Percentiles rank a stretch among this genome's conserved stretches.
Conservation (phyloP, 1,140 invertebrate genomes). For the Drosophila melanica region DNA sequence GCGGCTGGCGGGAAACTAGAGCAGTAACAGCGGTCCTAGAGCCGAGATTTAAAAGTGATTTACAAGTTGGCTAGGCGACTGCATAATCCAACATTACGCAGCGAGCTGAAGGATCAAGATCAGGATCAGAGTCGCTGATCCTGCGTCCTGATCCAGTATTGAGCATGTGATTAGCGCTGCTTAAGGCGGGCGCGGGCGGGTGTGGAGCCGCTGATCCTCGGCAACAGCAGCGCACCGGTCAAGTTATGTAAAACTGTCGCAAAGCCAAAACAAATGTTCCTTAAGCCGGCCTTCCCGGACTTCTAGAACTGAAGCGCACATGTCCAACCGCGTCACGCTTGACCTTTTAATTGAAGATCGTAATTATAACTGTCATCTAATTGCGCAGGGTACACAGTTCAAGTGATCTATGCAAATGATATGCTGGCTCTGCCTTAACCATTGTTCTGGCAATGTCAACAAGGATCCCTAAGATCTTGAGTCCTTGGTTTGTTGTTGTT, state of each 20-base stretch:
- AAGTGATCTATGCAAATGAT: constrained; percentile 56
- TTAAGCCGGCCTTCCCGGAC: constrained; percentile 17
- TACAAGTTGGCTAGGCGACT: constrained; percentile 50
- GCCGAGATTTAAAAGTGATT: constrained; percentile 73
- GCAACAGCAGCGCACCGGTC: no score
- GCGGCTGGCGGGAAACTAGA: constrained; percentile 53
- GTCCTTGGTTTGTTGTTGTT: not conserved
- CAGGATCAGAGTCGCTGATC: constrained; percentile 61
- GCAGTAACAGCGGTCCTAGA: constrained; percentile 22
- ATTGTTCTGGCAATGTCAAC: constrained; percentile 41
- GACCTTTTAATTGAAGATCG: constrained; percentile 70
- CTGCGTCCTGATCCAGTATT: constrained; percentile 44
- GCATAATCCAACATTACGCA: constrained; percentile 77
- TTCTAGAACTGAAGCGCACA: constrained; percentile 3
- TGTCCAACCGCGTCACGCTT: constrained; percentile 53
- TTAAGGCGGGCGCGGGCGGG: constrained; percentile 56
- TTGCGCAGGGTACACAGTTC: constrained; percentile 35
- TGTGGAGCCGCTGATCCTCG: constrained; percentile 31
- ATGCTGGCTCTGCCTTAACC: constrained; percentile 29
- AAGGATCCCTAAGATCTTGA: constrained; percentile 33
- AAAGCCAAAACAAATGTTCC: constrained; percentile 58
- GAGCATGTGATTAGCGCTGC: constrained; percentile 70
- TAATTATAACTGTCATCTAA: constrained; percentile 52
- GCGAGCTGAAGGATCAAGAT: constrained; percentile 43
- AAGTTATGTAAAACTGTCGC: constrained; percentile 74